A percentile compares a stretch with the other conserved stretches of the same genome.
These are phyloP conservation scores for Eulemur rubriventer DNA, from an alignment of 2,797 vertebrate genomes.

Conservation along the genomic window DNA sequence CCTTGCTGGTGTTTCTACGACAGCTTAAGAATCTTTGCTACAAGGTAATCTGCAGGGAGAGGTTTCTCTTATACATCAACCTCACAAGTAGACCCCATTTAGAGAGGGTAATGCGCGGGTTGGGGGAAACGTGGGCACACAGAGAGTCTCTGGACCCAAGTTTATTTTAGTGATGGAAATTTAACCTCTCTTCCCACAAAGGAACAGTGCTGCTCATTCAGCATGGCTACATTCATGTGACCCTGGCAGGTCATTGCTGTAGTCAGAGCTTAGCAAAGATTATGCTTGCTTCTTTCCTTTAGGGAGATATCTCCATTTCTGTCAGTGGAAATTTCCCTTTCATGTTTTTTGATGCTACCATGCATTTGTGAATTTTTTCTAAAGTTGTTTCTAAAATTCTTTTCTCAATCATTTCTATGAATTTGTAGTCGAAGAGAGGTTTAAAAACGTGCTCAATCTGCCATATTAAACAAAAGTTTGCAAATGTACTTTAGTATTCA, in stretches of 20 bases:
- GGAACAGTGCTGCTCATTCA: background rate
- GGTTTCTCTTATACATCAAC: background rate
- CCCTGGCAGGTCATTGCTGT: background rate
- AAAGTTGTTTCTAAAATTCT: background rate
- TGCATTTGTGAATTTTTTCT: background rate
- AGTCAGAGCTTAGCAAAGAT: background rate
- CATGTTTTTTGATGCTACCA: constrained; percentile 3
- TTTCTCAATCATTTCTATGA: constrained; percentile 10
- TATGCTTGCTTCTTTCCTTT: background rate
- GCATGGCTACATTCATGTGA: background rate
- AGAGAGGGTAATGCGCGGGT: background rate
- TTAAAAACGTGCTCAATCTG: constrained; percentile 1
- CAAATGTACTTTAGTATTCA: background rate
- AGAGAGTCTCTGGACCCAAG: background rate
- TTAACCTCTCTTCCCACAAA: background rate
- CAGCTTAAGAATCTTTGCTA: background rate
- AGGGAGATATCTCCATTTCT: background rate
- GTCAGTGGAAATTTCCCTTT: background rate
- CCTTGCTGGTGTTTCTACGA: background rate
- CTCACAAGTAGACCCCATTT: background rate
- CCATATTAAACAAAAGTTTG: background rate
- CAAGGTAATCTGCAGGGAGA: background rate
- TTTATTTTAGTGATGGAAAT: background rate
- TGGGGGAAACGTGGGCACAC: too few relatives aligned
- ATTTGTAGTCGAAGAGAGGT: background rate